phyloP scores from a whole-genome alignment of 2,888 invertebrate species.

The Brachylomia viminalis region DNA sequence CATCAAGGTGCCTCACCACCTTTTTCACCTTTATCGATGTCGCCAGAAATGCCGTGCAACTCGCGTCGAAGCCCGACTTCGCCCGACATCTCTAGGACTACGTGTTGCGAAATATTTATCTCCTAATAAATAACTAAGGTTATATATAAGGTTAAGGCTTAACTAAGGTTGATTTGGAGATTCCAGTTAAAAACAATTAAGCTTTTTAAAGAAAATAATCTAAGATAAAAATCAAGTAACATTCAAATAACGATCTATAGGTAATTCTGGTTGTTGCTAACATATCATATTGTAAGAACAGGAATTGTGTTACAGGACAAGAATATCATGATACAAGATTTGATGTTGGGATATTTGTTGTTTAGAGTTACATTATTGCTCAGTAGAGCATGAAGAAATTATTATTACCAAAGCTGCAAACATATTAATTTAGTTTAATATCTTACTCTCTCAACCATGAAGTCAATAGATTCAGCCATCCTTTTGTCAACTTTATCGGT shows the following conservation, averaged over 20 bases:
- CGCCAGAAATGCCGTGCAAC: background rate
- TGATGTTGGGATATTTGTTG: slow-evolving; percentile 23
- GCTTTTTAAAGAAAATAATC: slow-evolving; percentile 5
- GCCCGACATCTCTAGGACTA: background rate
- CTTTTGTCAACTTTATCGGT: slow-evolving; percentile 93
- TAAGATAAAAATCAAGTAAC: background rate
- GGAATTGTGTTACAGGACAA: slow-evolving; percentile 22
- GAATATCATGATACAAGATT: slow-evolving; percentile 44
- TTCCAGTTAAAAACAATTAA: slow-evolving; percentile 92
- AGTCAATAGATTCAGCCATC: slow-evolving; percentile 96
- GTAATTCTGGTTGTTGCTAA: slow-evolving; percentile 8
- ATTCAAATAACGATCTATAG: slow-evolving; percentile 23
- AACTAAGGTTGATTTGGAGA: slow-evolving; percentile 94
- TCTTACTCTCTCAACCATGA: slow-evolving; percentile 96
- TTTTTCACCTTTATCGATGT: background rate
- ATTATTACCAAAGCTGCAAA: slow-evolving; percentile 10
- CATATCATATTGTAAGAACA: slow-evolving; percentile 12
- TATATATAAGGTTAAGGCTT: too few species aligned
- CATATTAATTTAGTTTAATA: slow-evolving; percentile 7
- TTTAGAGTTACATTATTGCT: slow-evolving; percentile 39
- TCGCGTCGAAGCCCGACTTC: background rate
- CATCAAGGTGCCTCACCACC: background rate
- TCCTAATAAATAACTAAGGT: background rate
- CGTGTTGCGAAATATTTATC: background rate
- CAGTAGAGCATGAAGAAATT: slow-evolving; percentile 16